These are phyloP conservation scores for Erpobdella octoculata DNA, from an alignment of 2,888 invertebrate species.

Conservation along the genomic window DNA sequence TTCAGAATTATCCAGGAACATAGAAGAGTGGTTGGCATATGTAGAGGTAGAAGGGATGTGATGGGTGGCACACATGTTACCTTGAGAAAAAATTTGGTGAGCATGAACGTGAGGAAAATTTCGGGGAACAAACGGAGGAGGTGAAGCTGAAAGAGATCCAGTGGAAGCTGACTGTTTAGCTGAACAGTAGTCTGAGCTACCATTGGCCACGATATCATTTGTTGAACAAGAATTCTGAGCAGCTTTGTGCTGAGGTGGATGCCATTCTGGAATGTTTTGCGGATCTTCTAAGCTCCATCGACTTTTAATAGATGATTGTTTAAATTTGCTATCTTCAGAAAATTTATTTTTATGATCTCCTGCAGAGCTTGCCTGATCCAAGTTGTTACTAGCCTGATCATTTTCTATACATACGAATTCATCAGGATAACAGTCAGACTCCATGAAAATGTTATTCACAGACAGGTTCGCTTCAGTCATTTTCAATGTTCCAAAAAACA, in stretches of 20 bases:
- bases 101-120: background rate
- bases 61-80: no score
- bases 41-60: background rate
- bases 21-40: background rate
- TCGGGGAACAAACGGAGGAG: background rate
- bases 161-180: background rate
- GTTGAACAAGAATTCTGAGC: background rate
- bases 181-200: background rate
- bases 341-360: background rate
- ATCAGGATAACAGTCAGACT: no score
- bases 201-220: background rate
- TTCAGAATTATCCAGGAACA: background rate
- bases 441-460: no score
- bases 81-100: background rate
- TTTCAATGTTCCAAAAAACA: no score
- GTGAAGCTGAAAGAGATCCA: slow-evolving; percentile 2
- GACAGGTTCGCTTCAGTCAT: no score
- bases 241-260: background rate
- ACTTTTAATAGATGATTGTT: slow-evolving; percentile 3
- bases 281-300: background rate
- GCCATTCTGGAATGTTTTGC: slow-evolving; percentile 3
- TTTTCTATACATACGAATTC: no score
- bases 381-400: no score
- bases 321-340: background rate
- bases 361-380: no score